These are phyloP conservation scores for Drosophila meridiana DNA, from an alignment of 2,888 invertebrate species.

Conservation along the genomic window DNA sequence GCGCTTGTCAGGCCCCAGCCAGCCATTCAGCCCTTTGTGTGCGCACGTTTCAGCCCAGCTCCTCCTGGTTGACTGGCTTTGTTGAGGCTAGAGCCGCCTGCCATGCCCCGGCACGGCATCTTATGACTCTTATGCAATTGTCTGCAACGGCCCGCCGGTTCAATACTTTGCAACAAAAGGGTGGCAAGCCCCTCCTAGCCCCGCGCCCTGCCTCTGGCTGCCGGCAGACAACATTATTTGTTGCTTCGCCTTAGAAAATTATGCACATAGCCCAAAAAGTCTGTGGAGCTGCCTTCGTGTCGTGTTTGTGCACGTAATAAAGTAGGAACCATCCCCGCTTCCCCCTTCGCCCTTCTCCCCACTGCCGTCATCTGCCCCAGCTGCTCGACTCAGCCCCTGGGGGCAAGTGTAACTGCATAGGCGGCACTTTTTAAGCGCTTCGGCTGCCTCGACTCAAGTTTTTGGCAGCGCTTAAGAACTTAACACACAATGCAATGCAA, in stretches of 20 bases:
- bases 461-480: slow-evolving; percentile 77
- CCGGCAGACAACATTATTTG: slow-evolving; percentile 47
- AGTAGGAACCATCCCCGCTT: slow-evolving; percentile 28
- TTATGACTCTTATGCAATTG: slow-evolving; percentile 37
- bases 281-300: slow-evolving; percentile 31
- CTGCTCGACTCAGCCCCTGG: background rate
- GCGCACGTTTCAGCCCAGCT: slow-evolving; percentile 23
- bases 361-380: background rate
- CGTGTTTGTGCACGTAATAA: slow-evolving; percentile 56
- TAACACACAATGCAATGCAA: slow-evolving; percentile 54
- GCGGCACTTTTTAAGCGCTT: slow-evolving; percentile 67
- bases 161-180: slow-evolving; percentile 51
- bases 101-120: background rate
- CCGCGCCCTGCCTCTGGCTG: background rate
- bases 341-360: no score
- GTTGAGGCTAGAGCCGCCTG: slow-evolving; percentile 8
- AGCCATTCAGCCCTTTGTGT: slow-evolving; percentile 45
- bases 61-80: slow-evolving; percentile 10
- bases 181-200: background rate
- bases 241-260: slow-evolving; percentile 68
- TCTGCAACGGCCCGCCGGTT: slow-evolving; percentile 36
- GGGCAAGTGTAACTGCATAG: slow-evolving; percentile 56
- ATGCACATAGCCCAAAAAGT: slow-evolving; percentile 58
- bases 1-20: slow-evolving; percentile 37
- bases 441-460: slow-evolving; percentile 63